Conservation (phyloP, 2,888 invertebrate species). For the Mechanitis messenoides region DNA sequence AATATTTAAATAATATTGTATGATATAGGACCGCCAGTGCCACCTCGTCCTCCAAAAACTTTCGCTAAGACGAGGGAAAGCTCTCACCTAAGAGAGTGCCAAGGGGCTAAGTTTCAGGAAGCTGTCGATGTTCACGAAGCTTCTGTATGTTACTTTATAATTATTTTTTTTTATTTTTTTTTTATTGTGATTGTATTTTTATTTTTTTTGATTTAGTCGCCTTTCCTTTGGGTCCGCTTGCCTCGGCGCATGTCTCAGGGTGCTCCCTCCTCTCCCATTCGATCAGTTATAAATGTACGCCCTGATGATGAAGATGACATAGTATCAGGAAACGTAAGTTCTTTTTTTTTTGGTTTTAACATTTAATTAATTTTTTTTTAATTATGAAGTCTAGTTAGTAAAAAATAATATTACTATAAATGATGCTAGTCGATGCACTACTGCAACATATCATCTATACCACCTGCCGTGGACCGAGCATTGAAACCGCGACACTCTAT, state of each 20-base stretch:
- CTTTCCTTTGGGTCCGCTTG: conserved; percentile 33
- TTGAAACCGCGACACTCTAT: conserved; percentile 83
- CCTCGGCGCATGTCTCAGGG: conserved; percentile 41
- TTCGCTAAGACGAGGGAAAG: conserved; percentile 60
- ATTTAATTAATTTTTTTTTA: conserved; percentile 2
- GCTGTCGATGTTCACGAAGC: conserved; percentile 43
- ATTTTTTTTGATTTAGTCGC: conserved; percentile 15
- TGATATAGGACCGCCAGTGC: conserved; percentile 74
- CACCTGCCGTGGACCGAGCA: conserved; percentile 88
- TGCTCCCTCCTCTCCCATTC: conserved; percentile 42
- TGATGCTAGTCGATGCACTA: conserved; percentile 63
- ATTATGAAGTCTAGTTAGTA: neutral
- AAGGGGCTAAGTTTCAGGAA: conserved; percentile 50
- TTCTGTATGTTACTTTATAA: conserved; percentile 30
- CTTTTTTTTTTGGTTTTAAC: conserved; percentile 9
- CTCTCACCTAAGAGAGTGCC: conserved; percentile 25
- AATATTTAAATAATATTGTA: neutral
- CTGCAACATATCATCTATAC: conserved; percentile 64
- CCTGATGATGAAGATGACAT: conserved; percentile 52
- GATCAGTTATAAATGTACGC: conserved; percentile 24
- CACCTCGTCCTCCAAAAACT: conserved; percentile 88
- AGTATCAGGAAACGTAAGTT: conserved; percentile 40
- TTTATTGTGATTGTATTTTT: neutral
- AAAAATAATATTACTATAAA: conserved; percentile 2
- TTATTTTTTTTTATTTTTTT: conserved; percentile 2